Base-by-base conservation (phyloP, 2,888 invertebrate species). In the Heliconius ismenius region DNA sequence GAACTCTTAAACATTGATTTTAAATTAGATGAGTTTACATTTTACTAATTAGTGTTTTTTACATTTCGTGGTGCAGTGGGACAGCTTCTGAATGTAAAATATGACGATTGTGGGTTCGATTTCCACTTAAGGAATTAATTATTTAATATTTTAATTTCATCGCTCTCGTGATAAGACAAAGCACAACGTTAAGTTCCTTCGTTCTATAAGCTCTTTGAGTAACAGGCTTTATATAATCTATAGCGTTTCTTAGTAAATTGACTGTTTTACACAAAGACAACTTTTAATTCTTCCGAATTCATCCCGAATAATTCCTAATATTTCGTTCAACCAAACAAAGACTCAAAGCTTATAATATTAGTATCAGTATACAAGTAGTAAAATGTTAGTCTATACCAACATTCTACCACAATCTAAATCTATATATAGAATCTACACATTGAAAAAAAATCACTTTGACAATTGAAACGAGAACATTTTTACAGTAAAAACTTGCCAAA, bases 1-100 rank as follows among this genome's bases (percentile, higher is more conserved):
- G 64, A 39, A 62, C 65, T 65, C 74, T 67, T 39, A 36, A 67
- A 72, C 49, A 43, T 76, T 72, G 43, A 73, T 58, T 67, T 73
- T 76, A 39, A 58, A 72, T 73, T 65, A 54, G 18, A 75, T 75
- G 11, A 13, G 18, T 64, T 60, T 26, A 26, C 0, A 26, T 62
- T 26, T 62, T 36, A 39, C 11, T 39, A 32, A 32, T 32, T 32
- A 32, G 32, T 43, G 43, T 43, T 43, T 43, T 4, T 43, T 43
- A 15, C 4, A 43, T 43, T 43, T 43, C 4, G 43, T 43, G 43
- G 43, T 43, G 15, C 43, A 43, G 15, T 0, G 15, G 15, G 1
- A 43, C 15, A 15, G 15, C 15, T 43, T 43, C 4, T 43, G 43
- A 15, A 4, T 43, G 4, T 43, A 1, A 15, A 15, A 15, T 15